Evolutionary conservation across 2,113 vertebrate species (phyloP).

Genomic region (Pavo muticus): DNA sequence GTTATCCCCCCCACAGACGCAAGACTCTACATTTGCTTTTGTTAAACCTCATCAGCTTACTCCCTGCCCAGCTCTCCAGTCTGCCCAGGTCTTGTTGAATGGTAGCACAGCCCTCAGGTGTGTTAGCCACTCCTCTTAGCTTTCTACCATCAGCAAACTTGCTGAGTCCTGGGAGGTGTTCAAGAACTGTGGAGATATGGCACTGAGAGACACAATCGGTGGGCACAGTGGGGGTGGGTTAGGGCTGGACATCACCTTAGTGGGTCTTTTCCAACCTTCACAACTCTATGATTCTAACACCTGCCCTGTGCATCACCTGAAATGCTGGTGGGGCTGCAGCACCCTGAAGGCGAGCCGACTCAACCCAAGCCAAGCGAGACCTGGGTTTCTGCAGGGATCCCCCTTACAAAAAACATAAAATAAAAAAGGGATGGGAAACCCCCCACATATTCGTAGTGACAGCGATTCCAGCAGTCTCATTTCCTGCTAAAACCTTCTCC

Average conservation of each 20-base stretch:
- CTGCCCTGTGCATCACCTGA: not conserved
- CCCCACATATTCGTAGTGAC: not conserved
- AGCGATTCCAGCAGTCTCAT: not conserved
- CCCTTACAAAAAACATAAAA: rapidly evolving
- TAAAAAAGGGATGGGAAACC: too few species aligned
- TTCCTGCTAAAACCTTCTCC: not conserved
- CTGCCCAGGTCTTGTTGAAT: too few species aligned
- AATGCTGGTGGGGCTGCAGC: not conserved
- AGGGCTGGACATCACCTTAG: not conserved
- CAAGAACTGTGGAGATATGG: too few species aligned
- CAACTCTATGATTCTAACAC: not conserved
- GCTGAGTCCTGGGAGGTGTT: too few species aligned
- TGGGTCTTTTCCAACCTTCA: not conserved
- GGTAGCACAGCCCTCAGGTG: not conserved
- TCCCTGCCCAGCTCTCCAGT: too few species aligned
- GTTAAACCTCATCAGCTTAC: too few species aligned
- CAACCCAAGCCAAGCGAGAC: not conserved
- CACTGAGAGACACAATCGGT: too few species aligned
- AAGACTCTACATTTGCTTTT: too few species aligned
- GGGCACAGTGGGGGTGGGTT: too few species aligned
- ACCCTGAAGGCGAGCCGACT: not conserved
- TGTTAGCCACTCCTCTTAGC: too few species aligned
- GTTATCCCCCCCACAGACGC: too few species aligned
- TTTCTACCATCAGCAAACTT: too few species aligned
- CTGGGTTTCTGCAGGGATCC: not conserved